phyloP scores from a whole-genome alignment of 1,140 invertebrate genomes.

The Varroa destructor region DNA sequence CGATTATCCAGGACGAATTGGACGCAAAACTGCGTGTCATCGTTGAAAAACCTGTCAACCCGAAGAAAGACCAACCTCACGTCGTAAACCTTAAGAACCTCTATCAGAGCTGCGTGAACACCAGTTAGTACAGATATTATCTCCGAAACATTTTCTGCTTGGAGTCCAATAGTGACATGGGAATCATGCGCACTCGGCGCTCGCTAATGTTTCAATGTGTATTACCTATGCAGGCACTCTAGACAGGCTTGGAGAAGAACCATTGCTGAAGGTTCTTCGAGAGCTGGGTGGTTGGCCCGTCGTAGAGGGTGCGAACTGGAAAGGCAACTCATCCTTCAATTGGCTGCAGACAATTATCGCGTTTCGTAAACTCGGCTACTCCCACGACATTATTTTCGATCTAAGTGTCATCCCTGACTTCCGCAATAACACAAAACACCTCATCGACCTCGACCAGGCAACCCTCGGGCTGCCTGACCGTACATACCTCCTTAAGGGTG shows the following conservation, averaged over 20 bases:
- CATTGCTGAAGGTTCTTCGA: conserved; percentile 54
- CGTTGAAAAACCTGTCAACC: conserved; percentile 52
- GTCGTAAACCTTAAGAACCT: conserved; percentile 16
- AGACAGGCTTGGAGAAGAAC: conserved; percentile 49
- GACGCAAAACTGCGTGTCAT: conserved; percentile 60
- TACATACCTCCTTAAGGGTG: conserved; percentile 75
- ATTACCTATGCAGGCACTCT: conserved; percentile 31
- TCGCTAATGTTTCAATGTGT: conserved; percentile 27
- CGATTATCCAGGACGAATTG: conserved; percentile 60
- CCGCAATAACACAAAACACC: conserved; percentile 63
- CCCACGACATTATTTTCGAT: conserved; percentile 79
- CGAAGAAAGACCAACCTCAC: neutral
- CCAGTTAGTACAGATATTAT: conserved; percentile 35
- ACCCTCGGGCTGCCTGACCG: conserved; percentile 64
- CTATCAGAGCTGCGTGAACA: conserved; percentile 28
- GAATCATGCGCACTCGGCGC: neutral
- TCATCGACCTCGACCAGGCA: conserved; percentile 83
- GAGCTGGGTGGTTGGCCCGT: conserved; percentile 81
- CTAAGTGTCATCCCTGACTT: conserved; percentile 75
- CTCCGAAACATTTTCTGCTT: conserved; percentile 1
- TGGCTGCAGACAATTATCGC: conserved; percentile 70
- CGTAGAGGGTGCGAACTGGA: conserved; percentile 60
- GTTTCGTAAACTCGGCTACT: conserved; percentile 62
- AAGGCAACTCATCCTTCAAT: conserved; percentile 49
- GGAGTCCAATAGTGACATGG: conserved; percentile 19